Evolutionary conservation across 2,113 vertebrate species (phyloP).

Genomic region (Oceanites oceanicus): DNA sequence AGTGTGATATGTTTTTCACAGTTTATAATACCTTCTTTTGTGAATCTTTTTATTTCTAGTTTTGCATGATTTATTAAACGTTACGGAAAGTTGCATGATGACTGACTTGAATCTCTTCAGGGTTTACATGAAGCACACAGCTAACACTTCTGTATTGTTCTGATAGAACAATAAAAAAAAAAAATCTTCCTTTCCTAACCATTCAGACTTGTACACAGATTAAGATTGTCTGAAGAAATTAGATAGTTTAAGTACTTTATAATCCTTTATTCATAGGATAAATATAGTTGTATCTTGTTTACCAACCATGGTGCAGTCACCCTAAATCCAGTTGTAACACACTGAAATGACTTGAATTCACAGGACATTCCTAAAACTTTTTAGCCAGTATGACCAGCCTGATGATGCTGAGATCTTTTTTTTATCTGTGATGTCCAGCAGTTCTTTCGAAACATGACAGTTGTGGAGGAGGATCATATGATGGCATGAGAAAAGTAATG

Average conservation of each 20-base stretch:
- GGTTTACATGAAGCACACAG: neutral
- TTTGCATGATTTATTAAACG: neutral
- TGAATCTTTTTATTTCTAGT: neutral
- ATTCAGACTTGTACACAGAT: neutral
- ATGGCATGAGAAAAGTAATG: neutral
- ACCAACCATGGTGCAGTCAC: neutral
- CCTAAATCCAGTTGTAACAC: neutral
- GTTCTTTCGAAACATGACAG: neutral
- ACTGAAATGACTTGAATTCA: neutral
- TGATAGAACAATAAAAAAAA: neutral
- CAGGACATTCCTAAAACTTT: neutral
- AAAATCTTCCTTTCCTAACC: neutral
- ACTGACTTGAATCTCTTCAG: neutral
- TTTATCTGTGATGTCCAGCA: neutral
- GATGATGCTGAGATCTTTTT: neutral
- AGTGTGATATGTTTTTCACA: neutral
- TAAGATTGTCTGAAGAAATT: neutral
- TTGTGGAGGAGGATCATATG: neutral
- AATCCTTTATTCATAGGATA: neutral
- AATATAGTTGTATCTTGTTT: neutral
- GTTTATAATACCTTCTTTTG: neutral
- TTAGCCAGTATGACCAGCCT: neutral
- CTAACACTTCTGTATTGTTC: neutral
- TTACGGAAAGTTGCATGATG: neutral
- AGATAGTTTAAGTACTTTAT: neutral